These are phyloP conservation scores for Geococcyx californianus DNA, from an alignment of 2,113 vertebrate species.

Conservation along the genomic window DNA sequence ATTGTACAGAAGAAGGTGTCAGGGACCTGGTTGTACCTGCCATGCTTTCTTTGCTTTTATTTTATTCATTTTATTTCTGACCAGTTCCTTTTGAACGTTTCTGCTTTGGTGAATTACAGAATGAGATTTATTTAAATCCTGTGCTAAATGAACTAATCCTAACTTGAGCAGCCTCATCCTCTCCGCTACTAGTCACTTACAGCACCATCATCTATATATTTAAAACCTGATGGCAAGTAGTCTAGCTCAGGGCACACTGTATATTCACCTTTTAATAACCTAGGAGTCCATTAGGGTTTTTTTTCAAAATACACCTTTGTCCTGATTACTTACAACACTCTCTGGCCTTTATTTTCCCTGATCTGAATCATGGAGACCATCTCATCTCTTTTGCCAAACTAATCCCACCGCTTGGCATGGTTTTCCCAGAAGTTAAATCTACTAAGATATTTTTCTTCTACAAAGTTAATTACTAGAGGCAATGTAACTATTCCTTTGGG, in stretches of 20 bases:
- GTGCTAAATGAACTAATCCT: background rate
- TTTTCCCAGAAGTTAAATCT: slow-evolving; percentile 40
- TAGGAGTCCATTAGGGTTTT: background rate
- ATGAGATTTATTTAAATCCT: background rate
- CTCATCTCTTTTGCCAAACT: slow-evolving; percentile 42
- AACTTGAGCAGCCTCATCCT: background rate
- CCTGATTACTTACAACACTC: background rate
- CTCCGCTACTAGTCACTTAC: background rate
- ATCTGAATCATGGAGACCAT: background rate
- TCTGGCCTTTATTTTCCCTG: background rate
- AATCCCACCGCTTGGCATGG: background rate
- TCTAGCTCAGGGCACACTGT: background rate
- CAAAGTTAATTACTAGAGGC: slow-evolving; percentile 33
- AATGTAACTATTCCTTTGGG: slow-evolving; percentile 30
- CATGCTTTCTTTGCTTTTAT: background rate
- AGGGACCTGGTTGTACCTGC: background rate
- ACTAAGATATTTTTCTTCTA: background rate
- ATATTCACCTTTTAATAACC: background rate
- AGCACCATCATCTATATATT: background rate
- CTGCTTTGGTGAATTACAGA: background rate
- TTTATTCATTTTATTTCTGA: background rate
- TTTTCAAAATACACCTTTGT: background rate
- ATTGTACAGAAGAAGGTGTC: background rate
- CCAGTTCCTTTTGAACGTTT: background rate
- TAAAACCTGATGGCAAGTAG: background rate